Evolutionary conservation across 2,113 vertebrate species (phyloP), one percentile per base, ranked within the genome.

Genomic region (Mandrillus leucophaeus): DNA sequence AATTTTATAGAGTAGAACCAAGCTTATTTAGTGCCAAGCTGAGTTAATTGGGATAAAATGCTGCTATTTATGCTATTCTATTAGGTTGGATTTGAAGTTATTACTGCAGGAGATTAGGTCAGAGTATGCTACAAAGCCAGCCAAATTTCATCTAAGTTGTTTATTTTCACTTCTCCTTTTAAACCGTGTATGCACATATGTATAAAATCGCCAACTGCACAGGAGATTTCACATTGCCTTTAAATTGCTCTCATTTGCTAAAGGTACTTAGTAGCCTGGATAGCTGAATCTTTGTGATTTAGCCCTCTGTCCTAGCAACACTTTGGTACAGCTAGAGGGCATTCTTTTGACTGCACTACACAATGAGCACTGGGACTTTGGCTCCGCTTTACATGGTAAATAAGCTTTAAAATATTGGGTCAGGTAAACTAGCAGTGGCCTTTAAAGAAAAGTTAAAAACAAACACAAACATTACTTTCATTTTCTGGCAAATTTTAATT

Each of bases 11-110:
- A 93, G 84, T 30, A 80, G 35, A 70, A n/a, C 61, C 20, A 64
- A 40, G 22, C 23, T 85, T 84, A 85, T 94, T 94, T 48, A 90
- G 16, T 66, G 30, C 35, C 57, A 81, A 73, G 45, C 22, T 68
- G 78, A 88, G 87, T 70, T 98, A 95, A 92, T 83, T 97, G 87
- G 35, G 35, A 84, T 90, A 87, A 87, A 98, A 76, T 88, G 70
- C n/a, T 50, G 7, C 92, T 95, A 93, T 45, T 75, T 23, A n/a
- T 66, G 55, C 81, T 93, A 76, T 64, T 92, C 50, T 84, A 50
- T 94, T 88, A 92, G 73, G 35, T 81, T 97, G 89, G 17, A 78
- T 96, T 87, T 94, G 79, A 90, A 96, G 52, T 76, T 96, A 92
- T 85, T 91, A 93, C 70, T 66, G 23, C 27, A 79, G 79, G 68